phyloP scores from a whole-genome alignment of 2,113 vertebrate genomes.

The Oncorhynchus tshawytscha region DNA sequence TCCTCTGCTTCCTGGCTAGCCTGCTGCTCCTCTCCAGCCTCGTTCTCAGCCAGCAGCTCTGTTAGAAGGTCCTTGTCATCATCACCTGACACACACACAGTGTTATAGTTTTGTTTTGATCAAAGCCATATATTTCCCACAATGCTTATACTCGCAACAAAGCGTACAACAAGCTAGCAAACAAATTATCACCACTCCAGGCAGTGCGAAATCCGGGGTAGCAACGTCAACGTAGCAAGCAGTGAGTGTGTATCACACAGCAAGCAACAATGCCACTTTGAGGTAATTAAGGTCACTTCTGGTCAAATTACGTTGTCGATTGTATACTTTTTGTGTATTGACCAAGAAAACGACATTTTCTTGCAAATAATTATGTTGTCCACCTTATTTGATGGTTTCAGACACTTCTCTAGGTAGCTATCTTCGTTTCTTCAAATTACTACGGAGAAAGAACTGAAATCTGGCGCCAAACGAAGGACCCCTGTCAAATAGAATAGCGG shows the following conservation, averaged over 20 bases:
- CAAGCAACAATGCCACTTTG: too few species aligned
- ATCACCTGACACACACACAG: constrained; percentile 65
- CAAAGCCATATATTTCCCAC: neutral
- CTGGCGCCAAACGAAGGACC: constrained; percentile 69
- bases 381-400: neutral
- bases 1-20: constrained; percentile 49
- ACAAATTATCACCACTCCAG: too few species aligned
- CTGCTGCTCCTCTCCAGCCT: constrained; percentile 45
- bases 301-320: neutral
- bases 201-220: too few species aligned
- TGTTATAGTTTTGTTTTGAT: neutral
- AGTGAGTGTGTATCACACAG: too few species aligned
- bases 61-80: constrained; percentile 86
- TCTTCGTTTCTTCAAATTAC: neutral
- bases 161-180: too few species aligned
- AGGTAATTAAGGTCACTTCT: too few species aligned
- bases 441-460: constrained; percentile 32
- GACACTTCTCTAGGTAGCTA: neutral
- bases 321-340: neutral
- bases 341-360: neutral
- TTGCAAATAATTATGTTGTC: neutral
- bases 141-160: too few species aligned
- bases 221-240: too few species aligned
- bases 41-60: constrained; percentile 80
- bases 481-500: constrained; percentile 24